Percentiles rank a stretch among this genome's conserved stretches.
Conservation (phyloP, 1,140 invertebrate genomes). For the Philaenus spumarius region DNA sequence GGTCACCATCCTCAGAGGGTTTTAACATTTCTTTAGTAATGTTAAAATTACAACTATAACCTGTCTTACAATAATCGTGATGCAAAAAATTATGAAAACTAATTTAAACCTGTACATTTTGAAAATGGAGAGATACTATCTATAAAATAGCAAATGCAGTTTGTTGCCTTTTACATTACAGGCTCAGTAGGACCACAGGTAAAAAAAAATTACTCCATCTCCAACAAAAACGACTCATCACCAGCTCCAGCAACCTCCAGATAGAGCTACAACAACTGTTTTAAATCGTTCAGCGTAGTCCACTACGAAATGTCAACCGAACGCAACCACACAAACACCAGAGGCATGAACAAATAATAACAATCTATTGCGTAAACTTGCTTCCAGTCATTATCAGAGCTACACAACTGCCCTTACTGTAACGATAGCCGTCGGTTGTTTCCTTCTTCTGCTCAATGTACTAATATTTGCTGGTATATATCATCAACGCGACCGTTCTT, state of each 20-base stretch:
- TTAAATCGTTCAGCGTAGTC: constrained; percentile 36
- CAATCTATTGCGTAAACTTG: constrained; percentile 62
- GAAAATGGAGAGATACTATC: background rate
- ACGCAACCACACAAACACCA: constrained; percentile 42
- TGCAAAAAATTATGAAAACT: too few species aligned
- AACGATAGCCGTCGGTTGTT: constrained; percentile 87
- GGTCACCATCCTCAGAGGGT: too few species aligned
- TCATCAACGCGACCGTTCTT: constrained; percentile 70
- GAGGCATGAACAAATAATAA: constrained; percentile 43
- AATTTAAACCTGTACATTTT: too few species aligned
- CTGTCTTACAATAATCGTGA: too few species aligned
- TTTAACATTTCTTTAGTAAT: too few species aligned
- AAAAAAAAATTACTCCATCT: constrained; percentile 46
- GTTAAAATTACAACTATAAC: too few species aligned
- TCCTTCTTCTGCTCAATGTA: constrained; percentile 81
- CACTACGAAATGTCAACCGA: constrained; percentile 61
- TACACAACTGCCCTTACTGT: constrained; percentile 87
- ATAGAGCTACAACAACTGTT: constrained; percentile 38
- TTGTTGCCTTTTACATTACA: too few species aligned
- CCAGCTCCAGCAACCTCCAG: constrained; percentile 37
- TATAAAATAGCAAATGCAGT: background rate
- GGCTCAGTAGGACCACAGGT: constrained; percentile 62
- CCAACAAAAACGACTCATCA: constrained; percentile 41
- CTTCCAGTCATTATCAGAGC: constrained; percentile 72
- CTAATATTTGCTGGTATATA: constrained; percentile 93